phyloP scores from a whole-genome alignment of 2,888 invertebrate genomes.

The Monoplex corrugatus region DNA sequence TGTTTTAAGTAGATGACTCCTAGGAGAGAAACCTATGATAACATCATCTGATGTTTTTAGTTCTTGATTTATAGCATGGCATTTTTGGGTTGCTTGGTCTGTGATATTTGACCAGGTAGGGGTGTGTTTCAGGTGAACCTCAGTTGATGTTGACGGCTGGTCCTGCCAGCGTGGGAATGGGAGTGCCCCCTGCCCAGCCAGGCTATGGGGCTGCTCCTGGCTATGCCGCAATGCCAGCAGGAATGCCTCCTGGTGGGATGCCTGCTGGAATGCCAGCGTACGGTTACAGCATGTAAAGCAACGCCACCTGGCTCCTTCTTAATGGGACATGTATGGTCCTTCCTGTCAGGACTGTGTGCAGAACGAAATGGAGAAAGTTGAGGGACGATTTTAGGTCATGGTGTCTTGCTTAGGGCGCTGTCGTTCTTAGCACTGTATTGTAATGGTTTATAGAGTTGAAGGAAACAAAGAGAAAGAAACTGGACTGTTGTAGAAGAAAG shows the following conservation, averaged over 20 bases:
- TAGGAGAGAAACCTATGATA: too few relatives aligned
- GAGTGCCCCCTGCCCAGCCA: constrained; percentile 67
- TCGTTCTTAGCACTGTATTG: background rate
- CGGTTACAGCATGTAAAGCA: constrained; percentile 70
- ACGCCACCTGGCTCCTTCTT: too few relatives aligned
- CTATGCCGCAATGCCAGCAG: constrained; percentile 51
- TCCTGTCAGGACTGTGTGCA: background rate
- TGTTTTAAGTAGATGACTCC: too few relatives aligned
- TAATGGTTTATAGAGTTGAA: background rate
- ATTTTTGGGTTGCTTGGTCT: too few relatives aligned
- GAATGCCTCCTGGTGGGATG: constrained; percentile 52
- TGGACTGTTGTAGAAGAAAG: background rate
- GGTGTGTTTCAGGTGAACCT: constrained; percentile 85
- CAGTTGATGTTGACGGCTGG: constrained; percentile 98
- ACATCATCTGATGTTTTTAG: too few relatives aligned
- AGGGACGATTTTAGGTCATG: background rate
- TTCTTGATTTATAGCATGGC: too few relatives aligned
- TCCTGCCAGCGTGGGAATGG: constrained; percentile 83
- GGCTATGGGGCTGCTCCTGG: constrained; percentile 56
- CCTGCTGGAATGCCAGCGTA: constrained; percentile 61
- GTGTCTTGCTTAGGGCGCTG: constrained; percentile 24
- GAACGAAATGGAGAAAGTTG: background rate
- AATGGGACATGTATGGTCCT: background rate
- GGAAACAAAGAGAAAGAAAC: background rate
- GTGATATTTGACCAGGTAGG: too few relatives aligned